A percentile compares a stretch with the other conserved stretches of the same genome.
Conservation (phyloP, 2,797 vertebrate species). For the Anisognathus igniventris region DNA sequence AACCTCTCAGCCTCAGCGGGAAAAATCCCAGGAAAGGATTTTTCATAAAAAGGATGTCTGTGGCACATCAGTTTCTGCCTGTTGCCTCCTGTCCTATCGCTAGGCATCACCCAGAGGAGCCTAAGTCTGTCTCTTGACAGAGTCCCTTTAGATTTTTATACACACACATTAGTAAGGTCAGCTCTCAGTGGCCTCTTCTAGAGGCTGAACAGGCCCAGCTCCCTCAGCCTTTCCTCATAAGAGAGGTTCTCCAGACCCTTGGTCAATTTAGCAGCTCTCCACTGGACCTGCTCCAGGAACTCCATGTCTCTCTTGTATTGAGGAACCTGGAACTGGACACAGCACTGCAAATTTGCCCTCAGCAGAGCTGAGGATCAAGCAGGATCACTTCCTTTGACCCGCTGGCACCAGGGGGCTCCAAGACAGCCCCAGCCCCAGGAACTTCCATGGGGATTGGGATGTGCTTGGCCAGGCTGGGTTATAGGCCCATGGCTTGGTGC, state of each 20-base stretch:
- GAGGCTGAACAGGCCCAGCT: neutral
- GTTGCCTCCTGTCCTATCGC: neutral
- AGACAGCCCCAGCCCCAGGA: neutral
- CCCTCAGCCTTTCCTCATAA: neutral
- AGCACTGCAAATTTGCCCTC: neutral
- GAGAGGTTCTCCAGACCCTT: neutral
- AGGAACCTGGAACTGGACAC: rapidly evolving
- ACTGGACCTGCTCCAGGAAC: neutral
- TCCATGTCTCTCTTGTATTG: neutral
- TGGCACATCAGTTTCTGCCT: neutral
- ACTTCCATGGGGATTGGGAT: rapidly evolving
- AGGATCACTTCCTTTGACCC: rapidly evolving
- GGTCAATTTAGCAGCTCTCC: neutral
- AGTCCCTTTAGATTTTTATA: neutral
- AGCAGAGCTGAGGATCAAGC: neutral
- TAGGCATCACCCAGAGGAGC: neutral
- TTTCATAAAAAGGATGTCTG: too few relatives aligned
- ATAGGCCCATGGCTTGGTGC: rapidly evolving
- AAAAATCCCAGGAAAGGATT: too few relatives aligned
- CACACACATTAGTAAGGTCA: neutral
- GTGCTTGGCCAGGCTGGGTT: rapidly evolving
- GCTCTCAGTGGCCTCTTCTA: neutral
- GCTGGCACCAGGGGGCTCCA: rapidly evolving
- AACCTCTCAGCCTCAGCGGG: too few relatives aligned
- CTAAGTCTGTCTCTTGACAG: neutral